Conservation (phyloP, 2,888 invertebrate species). For the Cephus pygmeus region DNA sequence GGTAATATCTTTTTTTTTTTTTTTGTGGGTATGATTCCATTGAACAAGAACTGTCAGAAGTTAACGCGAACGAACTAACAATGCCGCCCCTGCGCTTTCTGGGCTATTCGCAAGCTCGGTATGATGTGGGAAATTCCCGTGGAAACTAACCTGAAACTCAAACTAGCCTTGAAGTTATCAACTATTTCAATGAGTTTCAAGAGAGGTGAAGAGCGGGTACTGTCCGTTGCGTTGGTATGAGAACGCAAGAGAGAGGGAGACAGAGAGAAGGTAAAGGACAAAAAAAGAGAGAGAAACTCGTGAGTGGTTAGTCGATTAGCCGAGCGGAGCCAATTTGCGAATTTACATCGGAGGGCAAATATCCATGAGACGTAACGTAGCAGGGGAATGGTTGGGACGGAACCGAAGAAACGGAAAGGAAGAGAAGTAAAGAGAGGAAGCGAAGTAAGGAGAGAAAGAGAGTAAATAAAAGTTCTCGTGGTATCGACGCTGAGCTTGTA, state of each 20-base stretch:
- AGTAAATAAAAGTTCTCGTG: not conserved
- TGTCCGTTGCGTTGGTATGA: not conserved
- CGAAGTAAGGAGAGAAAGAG: not conserved
- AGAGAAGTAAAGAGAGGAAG: not conserved
- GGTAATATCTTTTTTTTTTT: not conserved
- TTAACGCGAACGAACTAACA: slow-evolving; percentile 35
- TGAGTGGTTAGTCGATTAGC: slow-evolving; percentile 55
- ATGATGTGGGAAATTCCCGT: slow-evolving; percentile 49
- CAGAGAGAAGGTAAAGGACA: no score
- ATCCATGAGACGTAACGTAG: not conserved
- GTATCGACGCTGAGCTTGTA: not conserved
- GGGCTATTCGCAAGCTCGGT: slow-evolving; percentile 43
- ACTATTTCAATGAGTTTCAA: slow-evolving; percentile 59
- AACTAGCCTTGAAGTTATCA: slow-evolving; percentile 45
- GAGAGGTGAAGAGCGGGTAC: slow-evolving; percentile 7
- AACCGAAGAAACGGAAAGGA: slow-evolving; percentile 1
- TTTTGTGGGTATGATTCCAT: not conserved
- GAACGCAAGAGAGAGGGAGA: not conserved
- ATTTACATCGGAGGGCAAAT: slow-evolving; percentile 38
- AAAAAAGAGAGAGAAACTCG: slow-evolving; percentile 37
- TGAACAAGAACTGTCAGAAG: not conserved
- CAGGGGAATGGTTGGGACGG: not conserved
- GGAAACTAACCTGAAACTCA: slow-evolving; percentile 18
- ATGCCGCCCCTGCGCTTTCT: slow-evolving; percentile 23
- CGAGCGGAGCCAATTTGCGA: slow-evolving; percentile 51